phyloP scores from a whole-genome alignment of 2,888 invertebrate genomes.

The Orthosia gracilis region DNA sequence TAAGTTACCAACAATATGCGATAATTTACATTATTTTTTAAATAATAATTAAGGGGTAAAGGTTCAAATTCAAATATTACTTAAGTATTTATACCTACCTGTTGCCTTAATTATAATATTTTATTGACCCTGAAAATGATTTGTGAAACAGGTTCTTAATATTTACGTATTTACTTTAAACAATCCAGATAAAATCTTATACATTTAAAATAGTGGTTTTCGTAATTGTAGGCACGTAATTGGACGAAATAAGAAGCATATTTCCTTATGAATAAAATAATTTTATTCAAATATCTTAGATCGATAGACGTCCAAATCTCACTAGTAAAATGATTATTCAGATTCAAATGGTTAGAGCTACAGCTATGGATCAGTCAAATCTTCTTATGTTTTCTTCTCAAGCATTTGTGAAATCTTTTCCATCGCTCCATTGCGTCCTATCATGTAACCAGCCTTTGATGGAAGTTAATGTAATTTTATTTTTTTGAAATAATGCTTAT shows the following conservation, averaged over 20 bases:
- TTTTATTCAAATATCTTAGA: conserved; percentile 32
- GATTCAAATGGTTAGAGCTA: conserved; percentile 28
- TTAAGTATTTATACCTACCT: neutral
- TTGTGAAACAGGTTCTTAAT: neutral
- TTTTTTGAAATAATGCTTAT: neutral
- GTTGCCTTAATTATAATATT: conserved; percentile 4
- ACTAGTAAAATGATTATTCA: conserved; percentile 18
- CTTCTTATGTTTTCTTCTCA: conserved; percentile 12
- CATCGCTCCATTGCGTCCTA: neutral
- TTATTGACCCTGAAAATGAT: neutral
- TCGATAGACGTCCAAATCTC: conserved; percentile 22
- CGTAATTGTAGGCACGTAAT: neutral
- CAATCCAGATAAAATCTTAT: conserved; percentile 10
- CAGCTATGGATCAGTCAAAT: neutral
- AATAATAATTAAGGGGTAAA: neutral
- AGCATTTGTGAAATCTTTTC: conserved; percentile 27
- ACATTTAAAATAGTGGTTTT: conserved; percentile 4
- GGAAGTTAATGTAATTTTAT: neutral
- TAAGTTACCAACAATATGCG: neutral
- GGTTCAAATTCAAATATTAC: neutral
- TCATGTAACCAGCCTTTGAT: neutral
- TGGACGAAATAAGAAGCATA: neutral
- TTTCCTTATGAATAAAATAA: conserved; percentile 27
- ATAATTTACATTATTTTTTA: neutral
- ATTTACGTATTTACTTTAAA: conserved; percentile 7